Conservation (phyloP, 2,797 vertebrate species). For the Tolypeutes matacus region DNA sequence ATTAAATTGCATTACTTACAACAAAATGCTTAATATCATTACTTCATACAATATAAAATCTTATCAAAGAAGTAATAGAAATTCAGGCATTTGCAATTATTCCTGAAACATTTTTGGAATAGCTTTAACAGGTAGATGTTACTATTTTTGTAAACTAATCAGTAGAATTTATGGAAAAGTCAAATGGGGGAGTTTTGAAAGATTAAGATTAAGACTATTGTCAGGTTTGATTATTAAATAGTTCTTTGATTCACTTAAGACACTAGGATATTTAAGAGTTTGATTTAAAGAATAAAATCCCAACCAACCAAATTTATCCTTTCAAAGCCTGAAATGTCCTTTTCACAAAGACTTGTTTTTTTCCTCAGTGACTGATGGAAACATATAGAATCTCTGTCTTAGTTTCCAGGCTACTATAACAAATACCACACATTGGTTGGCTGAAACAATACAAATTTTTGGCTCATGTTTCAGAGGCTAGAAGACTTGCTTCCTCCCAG, state of each 20-base stretch:
- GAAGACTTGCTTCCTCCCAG: too few species aligned
- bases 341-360: not conserved
- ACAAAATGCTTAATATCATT: conserved; percentile 72
- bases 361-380: not conserved
- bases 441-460: too few species aligned
- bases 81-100: not conserved
- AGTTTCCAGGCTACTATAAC: too few species aligned
- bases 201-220: not conserved
- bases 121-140: conserved; percentile 2
- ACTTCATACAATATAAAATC: conserved; percentile 45
- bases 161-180: not conserved
- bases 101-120: conserved; percentile 40
- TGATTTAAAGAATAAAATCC: not conserved
- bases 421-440: too few species aligned
- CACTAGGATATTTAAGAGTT: not conserved
- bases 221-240: not conserved
- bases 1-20: conserved; percentile 80
- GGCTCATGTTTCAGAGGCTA: too few species aligned
- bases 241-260: not conserved
- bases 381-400: not conserved
- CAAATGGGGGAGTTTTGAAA: not conserved
- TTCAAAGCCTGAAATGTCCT: not conserved
- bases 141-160: conserved; percentile 14
- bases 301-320: not conserved
- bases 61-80: conserved; percentile 66